Base-by-base conservation (phyloP, 2,797 vertebrate species). In the Phrynocephalus vlangalii region DNA sequence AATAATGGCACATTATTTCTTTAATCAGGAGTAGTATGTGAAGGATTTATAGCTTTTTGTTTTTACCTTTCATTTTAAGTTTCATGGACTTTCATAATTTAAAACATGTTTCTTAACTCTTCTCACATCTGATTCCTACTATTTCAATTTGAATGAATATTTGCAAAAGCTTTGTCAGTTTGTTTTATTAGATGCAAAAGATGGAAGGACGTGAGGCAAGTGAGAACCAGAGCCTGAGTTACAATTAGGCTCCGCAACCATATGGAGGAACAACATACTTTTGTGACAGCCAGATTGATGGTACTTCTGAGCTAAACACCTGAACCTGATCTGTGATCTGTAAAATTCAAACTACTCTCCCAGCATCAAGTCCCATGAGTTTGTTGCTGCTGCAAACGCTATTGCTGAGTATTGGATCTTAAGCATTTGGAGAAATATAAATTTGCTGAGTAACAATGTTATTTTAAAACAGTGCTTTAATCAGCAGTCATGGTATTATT, bases 1-100 rank as follows among this genome's bases (percentile, higher is more conserved):
- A 79, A 85, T 68, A 82, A 68, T 67, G 48, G 24, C 66, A 28
- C 48, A 82, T 79, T 68, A n/a, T 78, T 85, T 79, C 22, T 79
- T 20, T 85, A 70, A 26, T 33, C n/a, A 33, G 28, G 9, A 48
- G 28, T n/a, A 72, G 50, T 24, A 18, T 60, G 50, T 13, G 15
- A 56, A 80, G 56, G 33, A 72, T n/a, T 28, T 26, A 20, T 79
- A 56, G 16, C 13, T 18, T 38, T 8, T 72, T 86, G 10, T 20
- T 79, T 50, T 44, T 68, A 80, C 22, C 50, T 56, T 28, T 72
- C 24, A 80, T 24, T 79, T 22, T 60, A 28, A 71, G 33, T 16
- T 86, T 70, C 68, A 80, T 79, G 5, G 30, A 50, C 77, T 86
- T 44, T 33, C 10, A 50, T 50, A 44, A 72, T 63, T 71, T 86